A percentile compares a stretch with the other conserved stretches of the same genome.
Conservation (phyloP, 2,113 vertebrate genomes). For the Erythrocercus mccallii region DNA sequence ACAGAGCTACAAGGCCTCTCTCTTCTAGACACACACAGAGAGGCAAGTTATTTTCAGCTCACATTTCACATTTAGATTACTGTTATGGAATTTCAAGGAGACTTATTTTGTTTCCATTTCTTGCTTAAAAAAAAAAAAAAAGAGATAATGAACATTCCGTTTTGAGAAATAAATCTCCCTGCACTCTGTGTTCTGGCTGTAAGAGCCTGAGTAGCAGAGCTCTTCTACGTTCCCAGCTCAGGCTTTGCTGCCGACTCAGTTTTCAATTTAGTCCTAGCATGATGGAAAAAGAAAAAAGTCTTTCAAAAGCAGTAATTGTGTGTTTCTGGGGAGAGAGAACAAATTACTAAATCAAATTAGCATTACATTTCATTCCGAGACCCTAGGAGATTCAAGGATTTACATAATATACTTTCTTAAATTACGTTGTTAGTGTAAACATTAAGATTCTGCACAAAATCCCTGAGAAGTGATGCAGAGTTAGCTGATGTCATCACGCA, state of each 20-base stretch:
- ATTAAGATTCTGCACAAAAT: slow-evolving; percentile 22
- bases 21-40: neutral
- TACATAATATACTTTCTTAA: slow-evolving; percentile 53
- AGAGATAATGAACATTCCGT: neutral
- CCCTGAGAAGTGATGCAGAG: neutral
- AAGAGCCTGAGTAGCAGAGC: neutral
- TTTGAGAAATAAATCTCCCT: neutral
- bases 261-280: slow-evolving; percentile 15
- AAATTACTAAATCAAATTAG: slow-evolving; percentile 68
- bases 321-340: slow-evolving; percentile 46
- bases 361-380: slow-evolving; percentile 57
- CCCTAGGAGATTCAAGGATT: slow-evolving; percentile 43
- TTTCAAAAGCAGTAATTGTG: slow-evolving; percentile 48
- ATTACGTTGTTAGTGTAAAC: slow-evolving; percentile 39
- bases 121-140: neutral
- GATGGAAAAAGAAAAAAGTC: slow-evolving; percentile 43
- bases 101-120: neutral
- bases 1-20: neutral
- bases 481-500: neutral
- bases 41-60: neutral
- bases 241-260: slow-evolving; percentile 28
- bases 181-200: slow-evolving; percentile 1
- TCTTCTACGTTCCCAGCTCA: neutral
- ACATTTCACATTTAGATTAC: neutral
- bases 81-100: neutral